Conservation (phyloP, 2,888 invertebrate genomes). For the Drosophila quinaria region DNA sequence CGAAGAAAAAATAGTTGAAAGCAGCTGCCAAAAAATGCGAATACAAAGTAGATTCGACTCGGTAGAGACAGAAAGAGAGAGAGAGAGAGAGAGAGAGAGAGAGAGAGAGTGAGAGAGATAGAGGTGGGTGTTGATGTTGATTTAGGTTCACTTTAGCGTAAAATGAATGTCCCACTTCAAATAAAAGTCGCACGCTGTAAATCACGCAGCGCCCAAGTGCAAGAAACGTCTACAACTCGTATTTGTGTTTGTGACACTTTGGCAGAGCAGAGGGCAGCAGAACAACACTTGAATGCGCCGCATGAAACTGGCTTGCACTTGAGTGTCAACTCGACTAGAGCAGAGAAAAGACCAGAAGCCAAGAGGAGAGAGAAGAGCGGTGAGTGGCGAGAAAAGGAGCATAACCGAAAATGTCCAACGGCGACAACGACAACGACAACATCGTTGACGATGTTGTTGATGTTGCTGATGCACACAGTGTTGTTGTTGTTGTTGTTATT, state of each 20-base stretch:
- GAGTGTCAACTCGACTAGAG: conserved; percentile 66
- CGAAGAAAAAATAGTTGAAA: conserved; percentile 36
- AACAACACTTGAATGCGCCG: conserved; percentile 69
- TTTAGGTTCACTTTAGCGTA: conserved; percentile 80
- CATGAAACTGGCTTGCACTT: conserved; percentile 75
- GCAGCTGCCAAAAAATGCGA: conserved; percentile 62
- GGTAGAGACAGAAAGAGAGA: neutral
- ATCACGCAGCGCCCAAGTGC: conserved; percentile 71
- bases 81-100: neutral
- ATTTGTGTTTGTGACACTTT: conserved; percentile 81
- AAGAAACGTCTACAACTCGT: conserved; percentile 33
- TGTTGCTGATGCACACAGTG: conserved; percentile 37
- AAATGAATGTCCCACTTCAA: conserved; percentile 82
- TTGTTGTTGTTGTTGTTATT: conserved; percentile 14
- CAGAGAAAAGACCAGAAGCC: neutral
- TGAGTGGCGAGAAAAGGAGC: conserved; percentile 1
- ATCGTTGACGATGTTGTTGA: conserved; percentile 60
- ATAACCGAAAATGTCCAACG: conserved; percentile 68
- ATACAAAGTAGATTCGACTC: conserved; percentile 29
- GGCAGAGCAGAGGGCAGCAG: conserved; percentile 29
- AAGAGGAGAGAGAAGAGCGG: neutral
- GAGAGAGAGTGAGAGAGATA: neutral
- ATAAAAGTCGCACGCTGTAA: conserved; percentile 80
- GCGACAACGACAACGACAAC: conserved; percentile 52
- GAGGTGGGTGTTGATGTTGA: conserved; percentile 67